Conservation (phyloP, 2,113 vertebrate species). For the Sinocyclocheilus anshuiensis region DNA sequence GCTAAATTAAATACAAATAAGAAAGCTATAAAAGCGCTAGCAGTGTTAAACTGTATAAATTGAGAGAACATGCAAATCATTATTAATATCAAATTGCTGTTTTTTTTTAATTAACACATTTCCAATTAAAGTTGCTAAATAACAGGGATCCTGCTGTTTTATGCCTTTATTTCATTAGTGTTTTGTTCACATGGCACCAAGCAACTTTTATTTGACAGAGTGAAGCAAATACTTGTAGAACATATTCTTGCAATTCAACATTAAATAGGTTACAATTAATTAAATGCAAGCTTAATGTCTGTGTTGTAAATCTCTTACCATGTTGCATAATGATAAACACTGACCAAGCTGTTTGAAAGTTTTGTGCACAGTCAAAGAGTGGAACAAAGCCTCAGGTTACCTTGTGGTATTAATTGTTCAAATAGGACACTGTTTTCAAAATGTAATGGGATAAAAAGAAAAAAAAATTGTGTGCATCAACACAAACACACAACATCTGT, state of each 20-base stretch:
- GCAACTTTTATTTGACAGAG: background rate
- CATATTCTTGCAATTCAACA: background rate
- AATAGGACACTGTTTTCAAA: background rate
- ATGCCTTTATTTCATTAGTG: constrained; percentile 49
- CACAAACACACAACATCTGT: background rate
- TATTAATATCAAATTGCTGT: too few species aligned
- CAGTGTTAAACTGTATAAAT: background rate
- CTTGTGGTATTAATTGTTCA: constrained; percentile 9
- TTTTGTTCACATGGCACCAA: constrained; percentile 30
- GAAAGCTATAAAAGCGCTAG: too few species aligned
- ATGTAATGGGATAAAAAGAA: background rate
- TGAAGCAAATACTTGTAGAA: background rate
- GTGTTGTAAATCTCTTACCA: background rate
- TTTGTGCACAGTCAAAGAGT: background rate
- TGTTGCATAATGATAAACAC: background rate
- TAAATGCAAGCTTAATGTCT: background rate
- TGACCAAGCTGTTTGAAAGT: background rate
- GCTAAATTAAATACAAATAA: background rate
- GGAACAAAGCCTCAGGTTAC: background rate
- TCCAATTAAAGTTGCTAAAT: constrained; percentile 43
- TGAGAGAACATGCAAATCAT: too few species aligned
- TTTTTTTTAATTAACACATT: too few species aligned
- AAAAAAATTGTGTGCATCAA: background rate
- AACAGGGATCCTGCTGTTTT: constrained; percentile 53
- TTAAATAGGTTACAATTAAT: background rate